These are phyloP conservation scores for Eristalis intricaria DNA, from an alignment of 2,888 invertebrate species.

Conservation along the genomic window DNA sequence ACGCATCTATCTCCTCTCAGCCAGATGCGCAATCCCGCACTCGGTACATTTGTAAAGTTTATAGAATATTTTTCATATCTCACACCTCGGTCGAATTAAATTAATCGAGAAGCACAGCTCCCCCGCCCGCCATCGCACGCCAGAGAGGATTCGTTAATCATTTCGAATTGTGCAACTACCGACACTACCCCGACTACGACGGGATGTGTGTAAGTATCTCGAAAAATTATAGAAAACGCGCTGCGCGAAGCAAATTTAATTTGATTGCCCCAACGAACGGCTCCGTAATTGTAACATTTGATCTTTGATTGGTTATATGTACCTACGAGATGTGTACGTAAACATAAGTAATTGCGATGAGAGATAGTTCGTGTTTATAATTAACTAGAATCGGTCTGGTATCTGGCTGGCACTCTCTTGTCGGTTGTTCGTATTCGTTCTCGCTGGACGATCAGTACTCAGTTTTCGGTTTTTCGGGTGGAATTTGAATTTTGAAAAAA, in stretches of 20 bases:
- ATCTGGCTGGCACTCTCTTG: neutral
- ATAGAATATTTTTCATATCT: constrained; percentile 16
- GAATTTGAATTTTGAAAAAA: constrained; percentile 30
- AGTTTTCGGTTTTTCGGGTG: neutral
- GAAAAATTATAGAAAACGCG: constrained; percentile 4
- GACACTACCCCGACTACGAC: constrained; percentile 2
- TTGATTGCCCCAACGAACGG: constrained; percentile 26
- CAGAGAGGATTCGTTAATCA: constrained; percentile 4
- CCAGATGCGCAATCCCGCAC: constrained; percentile 5
- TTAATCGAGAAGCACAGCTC: constrained; percentile 37
- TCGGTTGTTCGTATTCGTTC: neutral
- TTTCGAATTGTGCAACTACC: constrained; percentile 44
- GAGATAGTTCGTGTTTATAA: constrained; percentile 36
- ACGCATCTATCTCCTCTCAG: constrained; percentile 1
- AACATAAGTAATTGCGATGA: constrained; percentile 15
- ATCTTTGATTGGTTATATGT: constrained; percentile 54
- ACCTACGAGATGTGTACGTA: constrained; percentile 24
- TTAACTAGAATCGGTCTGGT: neutral
- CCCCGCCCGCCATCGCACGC: neutral
- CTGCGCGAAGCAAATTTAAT: constrained; percentile 35
- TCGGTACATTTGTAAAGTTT: neutral
- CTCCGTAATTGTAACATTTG: constrained; percentile 46
- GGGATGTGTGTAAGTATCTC: neutral
- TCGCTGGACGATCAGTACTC: neutral
- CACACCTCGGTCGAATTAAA: constrained; percentile 35